These are phyloP conservation scores for Batillaria attramentaria DNA, from an alignment of 1,140 invertebrate genomes.

Conservation along the genomic window DNA sequence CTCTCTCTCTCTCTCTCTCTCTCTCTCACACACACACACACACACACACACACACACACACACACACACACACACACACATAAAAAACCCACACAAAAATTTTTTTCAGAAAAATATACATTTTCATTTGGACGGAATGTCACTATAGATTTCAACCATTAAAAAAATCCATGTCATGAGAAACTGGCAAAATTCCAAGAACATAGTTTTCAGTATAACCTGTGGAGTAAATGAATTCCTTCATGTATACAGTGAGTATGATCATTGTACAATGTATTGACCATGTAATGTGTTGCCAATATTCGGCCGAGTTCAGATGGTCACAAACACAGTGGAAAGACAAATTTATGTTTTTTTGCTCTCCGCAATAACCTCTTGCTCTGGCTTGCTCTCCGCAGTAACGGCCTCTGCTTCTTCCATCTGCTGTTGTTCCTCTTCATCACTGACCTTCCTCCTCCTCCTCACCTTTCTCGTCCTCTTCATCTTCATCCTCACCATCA, in stretches of 20 bases:
- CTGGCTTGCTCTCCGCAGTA: background rate
- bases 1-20: too few species aligned
- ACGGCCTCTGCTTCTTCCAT: background rate
- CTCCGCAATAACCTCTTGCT: background rate
- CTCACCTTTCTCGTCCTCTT: background rate
- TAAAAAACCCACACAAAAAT: background rate
- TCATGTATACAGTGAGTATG: too few species aligned
- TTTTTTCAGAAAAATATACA: too few species aligned
- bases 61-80: background rate
- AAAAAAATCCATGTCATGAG: background rate
- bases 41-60: conserved; percentile 25
- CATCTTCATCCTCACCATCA: too few species aligned
- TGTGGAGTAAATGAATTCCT: too few species aligned
- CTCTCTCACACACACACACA: background rate
- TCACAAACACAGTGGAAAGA: too few species aligned
- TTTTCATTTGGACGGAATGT: too few species aligned
- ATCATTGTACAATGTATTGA: too few species aligned
- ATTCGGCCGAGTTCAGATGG: too few species aligned
- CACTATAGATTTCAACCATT: too few species aligned
- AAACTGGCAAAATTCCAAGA: background rate
- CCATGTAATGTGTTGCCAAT: too few species aligned
- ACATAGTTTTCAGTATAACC: background rate
- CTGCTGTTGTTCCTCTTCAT: background rate
- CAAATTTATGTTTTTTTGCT: too few species aligned
- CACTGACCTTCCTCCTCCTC: conserved; percentile 18